These are phyloP conservation scores for Hycleus cichorii DNA, from an alignment of 1,140 invertebrate genomes.

Conservation along the genomic window DNA sequence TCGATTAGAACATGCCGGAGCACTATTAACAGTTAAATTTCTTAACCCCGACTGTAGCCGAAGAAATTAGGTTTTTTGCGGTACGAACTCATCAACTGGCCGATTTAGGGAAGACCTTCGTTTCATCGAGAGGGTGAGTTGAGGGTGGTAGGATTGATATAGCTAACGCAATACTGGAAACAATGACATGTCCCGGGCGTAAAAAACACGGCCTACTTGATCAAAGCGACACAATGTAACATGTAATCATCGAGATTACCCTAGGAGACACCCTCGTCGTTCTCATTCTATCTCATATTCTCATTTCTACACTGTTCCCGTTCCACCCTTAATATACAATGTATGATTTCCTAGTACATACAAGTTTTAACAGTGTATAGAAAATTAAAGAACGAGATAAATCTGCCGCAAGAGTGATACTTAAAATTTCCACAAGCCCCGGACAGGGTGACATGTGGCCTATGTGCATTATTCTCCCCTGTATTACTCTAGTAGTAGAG, in stretches of 20 bases:
- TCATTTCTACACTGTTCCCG: neutral
- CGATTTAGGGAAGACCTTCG: neutral
- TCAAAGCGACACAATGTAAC: conserved; percentile 34
- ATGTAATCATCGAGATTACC: conserved; percentile 33
- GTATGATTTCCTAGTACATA: neutral
- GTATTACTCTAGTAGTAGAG: conserved; percentile 3
- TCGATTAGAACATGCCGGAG: too few relatives aligned
- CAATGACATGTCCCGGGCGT: conserved; percentile 30
- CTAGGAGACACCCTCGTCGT: conserved; percentile 4
- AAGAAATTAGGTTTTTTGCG: too few relatives aligned
- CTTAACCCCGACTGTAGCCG: too few relatives aligned
- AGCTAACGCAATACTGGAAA: conserved; percentile 19
- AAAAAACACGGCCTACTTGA: conserved; percentile 33
- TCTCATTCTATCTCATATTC: too few relatives aligned
- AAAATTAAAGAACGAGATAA: conserved; percentile 27
- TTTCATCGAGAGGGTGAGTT: neutral
- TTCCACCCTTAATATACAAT: neutral
- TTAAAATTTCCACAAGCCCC: conserved; percentile 14
- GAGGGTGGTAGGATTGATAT: neutral
- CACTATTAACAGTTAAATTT: too few relatives aligned
- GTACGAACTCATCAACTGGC: too few relatives aligned
- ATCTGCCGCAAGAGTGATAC: conserved; percentile 21
- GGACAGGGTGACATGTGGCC: conserved; percentile 25
- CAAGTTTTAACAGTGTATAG: conserved; percentile 17
- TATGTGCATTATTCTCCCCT: neutral